phyloP scores from a whole-genome alignment of 2,797 vertebrate genomes.

The Thamnophis elegans region DNA sequence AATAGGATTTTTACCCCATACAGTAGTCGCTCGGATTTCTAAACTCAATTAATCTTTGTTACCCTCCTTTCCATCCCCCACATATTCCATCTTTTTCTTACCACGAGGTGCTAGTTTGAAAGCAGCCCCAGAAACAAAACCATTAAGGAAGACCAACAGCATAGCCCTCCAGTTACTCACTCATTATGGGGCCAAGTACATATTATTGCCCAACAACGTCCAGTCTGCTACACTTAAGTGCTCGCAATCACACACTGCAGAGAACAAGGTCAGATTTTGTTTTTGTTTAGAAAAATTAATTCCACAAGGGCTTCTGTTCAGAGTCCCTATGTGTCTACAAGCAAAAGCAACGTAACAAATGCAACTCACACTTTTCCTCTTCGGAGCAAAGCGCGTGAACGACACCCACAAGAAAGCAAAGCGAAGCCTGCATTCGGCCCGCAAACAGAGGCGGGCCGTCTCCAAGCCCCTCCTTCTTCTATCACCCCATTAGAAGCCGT shows the following conservation, averaged over 20 bases:
- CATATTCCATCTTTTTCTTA: not conserved
- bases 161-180: not conserved
- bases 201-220: not conserved
- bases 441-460: not conserved
- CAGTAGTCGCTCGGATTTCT: not conserved
- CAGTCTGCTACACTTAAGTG: not conserved
- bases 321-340: not conserved
- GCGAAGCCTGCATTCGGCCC: not conserved
- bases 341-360: not conserved
- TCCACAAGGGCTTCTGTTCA: not conserved
- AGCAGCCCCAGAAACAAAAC: not conserved
- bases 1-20: not conserved
- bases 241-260: not conserved
- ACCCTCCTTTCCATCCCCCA: not conserved
- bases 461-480: not conserved
- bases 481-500: not conserved
- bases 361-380: not conserved
- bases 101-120: not conserved
- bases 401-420: fast-evolving
- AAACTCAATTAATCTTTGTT: not conserved
- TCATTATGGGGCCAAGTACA: not conserved
- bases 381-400: not conserved
- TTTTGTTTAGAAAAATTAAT: not conserved
- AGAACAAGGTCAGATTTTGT: not conserved
- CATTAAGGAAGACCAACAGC: not conserved